phyloP scores from a whole-genome alignment of 2,113 vertebrate genomes.

The Scomber colias region DNA sequence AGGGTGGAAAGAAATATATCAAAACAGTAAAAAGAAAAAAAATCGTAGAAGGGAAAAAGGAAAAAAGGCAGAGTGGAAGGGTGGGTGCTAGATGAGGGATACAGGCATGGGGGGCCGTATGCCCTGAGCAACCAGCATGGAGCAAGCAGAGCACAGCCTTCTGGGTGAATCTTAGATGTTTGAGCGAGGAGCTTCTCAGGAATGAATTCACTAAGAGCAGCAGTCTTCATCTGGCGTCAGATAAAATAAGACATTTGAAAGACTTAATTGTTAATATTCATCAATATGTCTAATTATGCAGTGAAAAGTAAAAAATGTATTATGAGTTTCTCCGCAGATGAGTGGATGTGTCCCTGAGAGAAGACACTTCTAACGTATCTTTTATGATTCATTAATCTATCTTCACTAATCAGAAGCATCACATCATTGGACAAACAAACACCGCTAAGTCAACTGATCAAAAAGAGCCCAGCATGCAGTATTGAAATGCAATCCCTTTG shows the following conservation, averaged over 20 bases:
- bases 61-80: slow-evolving; percentile 45
- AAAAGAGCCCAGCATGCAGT: slow-evolving; percentile 57
- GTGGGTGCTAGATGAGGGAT: slow-evolving; percentile 67
- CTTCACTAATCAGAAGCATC: slow-evolving; percentile 67
- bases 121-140: slow-evolving; percentile 64
- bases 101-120: slow-evolving; percentile 23
- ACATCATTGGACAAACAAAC: slow-evolving; percentile 77
- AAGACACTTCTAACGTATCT: slow-evolving; percentile 68
- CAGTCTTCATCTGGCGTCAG: slow-evolving; percentile 77
- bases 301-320: slow-evolving; percentile 76
- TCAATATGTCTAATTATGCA: slow-evolving; percentile 80
- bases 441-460: slow-evolving; percentile 64
- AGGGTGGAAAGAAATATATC: slow-evolving; percentile 74
- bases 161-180: slow-evolving; percentile 75
- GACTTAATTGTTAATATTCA: slow-evolving; percentile 85
- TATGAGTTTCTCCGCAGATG: slow-evolving; percentile 46
- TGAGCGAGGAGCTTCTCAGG: slow-evolving; percentile 62
- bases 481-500: slow-evolving; percentile 49
- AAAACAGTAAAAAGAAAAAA: slow-evolving; percentile 75
- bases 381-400: slow-evolving; percentile 81
- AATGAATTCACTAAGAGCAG: slow-evolving; percentile 67
- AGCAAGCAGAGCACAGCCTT: slow-evolving; percentile 70
- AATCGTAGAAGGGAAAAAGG: slow-evolving; percentile 31
- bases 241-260: slow-evolving; percentile 81
- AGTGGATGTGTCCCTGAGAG: slow-evolving; percentile 58